A percentile compares a stretch with the other conserved stretches of the same genome.
phyloP scores from a whole-genome alignment of 2,113 vertebrate species.

The Onychostruthus taczanowskii region DNA sequence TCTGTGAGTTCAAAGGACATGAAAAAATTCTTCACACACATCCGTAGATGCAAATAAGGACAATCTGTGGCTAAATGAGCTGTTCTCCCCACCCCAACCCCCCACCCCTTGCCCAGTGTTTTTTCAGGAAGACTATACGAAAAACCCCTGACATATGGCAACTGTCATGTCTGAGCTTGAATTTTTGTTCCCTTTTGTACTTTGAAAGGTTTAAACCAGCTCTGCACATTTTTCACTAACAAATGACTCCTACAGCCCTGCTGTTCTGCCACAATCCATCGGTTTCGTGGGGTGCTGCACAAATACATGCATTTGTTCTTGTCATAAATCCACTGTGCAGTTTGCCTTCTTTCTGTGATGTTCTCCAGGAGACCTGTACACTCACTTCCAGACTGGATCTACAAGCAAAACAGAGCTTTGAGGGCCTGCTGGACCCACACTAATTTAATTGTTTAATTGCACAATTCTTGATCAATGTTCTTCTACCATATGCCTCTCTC shows the following conservation, averaged over 20 bases:
- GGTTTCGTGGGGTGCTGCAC: neutral
- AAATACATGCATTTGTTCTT: conserved; percentile 23
- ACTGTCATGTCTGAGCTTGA: conserved; percentile 1
- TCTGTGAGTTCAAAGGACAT: neutral
- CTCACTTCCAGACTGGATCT: neutral
- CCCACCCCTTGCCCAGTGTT: neutral
- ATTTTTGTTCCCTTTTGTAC: conserved; percentile 28
- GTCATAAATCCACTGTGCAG: neutral
- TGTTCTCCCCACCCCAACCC: neutral
- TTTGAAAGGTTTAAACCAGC: conserved; percentile 29
- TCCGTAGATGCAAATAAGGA: neutral
- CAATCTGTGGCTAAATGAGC: neutral
- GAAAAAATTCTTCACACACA: neutral
- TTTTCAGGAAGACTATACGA: conserved; percentile 8
- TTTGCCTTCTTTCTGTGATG: neutral
- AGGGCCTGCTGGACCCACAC: neutral
- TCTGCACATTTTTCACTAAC: conserved; percentile 21
- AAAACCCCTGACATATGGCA: neutral
- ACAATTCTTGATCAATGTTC: neutral
- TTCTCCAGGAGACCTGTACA: neutral
- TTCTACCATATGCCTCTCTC: neutral
- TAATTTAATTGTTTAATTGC: neutral
- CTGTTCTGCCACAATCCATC: neutral
- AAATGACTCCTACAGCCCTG: conserved; percentile 30
- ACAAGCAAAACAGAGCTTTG: neutral